These are phyloP conservation scores for Saccopteryx bilineata DNA, from an alignment of 2,113 vertebrate genomes.

Conservation along the genomic window DNA sequence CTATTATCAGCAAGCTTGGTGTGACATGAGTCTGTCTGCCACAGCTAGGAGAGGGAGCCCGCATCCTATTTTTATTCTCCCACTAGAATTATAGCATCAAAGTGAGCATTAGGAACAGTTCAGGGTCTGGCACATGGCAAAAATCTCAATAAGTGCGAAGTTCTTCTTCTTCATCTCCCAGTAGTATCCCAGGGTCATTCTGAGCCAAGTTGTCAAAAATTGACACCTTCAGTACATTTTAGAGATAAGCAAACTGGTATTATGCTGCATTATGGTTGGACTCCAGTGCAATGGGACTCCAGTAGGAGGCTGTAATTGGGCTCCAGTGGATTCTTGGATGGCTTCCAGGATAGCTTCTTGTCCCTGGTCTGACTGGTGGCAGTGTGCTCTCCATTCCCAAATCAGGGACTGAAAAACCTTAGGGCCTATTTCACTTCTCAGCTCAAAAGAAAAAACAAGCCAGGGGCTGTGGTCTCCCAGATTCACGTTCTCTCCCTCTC, in stretches of 20 bases:
- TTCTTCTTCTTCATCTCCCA: slow-evolving; percentile 61
- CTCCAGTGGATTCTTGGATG: background rate
- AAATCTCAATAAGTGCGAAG: slow-evolving; percentile 7
- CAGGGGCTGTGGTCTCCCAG: background rate
- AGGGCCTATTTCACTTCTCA: background rate
- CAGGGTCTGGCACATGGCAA: background rate
- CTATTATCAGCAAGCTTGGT: background rate
- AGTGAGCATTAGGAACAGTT: slow-evolving; percentile 32
- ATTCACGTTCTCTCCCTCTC: background rate
- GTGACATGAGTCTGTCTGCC: background rate
- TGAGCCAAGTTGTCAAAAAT: slow-evolving; percentile 46
- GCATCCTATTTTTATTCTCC: background rate
- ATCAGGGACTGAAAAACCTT: background rate
- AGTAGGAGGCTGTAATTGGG: background rate
- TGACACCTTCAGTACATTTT: background rate
- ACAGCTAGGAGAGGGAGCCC: slow-evolving; percentile 38
- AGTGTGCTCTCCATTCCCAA: background rate
- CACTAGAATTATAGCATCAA: slow-evolving; percentile 47
- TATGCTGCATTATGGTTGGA: background rate
- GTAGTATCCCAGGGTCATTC: background rate
- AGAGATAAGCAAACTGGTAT: background rate
- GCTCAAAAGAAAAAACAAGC: background rate
- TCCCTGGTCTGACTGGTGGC: background rate
- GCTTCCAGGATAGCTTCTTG: background rate
- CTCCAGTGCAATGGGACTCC: background rate